Evolutionary conservation across 2,797 vertebrate species (phyloP), one percentile per base, ranked within the genome.

Genomic region (Microchirus variegatus): DNA sequence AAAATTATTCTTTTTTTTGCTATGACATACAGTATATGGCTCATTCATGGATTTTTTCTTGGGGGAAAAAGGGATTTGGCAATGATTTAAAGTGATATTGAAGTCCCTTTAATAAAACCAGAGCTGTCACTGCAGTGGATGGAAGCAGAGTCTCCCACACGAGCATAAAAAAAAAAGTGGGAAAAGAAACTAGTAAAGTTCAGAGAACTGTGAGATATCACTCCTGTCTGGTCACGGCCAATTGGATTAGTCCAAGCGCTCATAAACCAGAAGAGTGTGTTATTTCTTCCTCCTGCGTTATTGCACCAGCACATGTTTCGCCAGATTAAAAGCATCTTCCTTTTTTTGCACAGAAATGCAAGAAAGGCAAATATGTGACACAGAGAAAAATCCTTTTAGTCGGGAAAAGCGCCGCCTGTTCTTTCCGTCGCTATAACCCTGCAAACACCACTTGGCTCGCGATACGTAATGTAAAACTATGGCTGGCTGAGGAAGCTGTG

Each of bases 171-270:
- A 59, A 70, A 56, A 72, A n/a, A n/a, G n/a, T n/a, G 70, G 72
- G 15, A 2, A 7, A 3, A 16, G 15, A 9, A 18, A 9, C 11
- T 18, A 9, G 2, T 16, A 38, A 48, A 72, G 69, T 87, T 81
- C 49, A 81, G 73, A 73, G 70, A 67, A 67, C 50, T 68, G 41
- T 46, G 57, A 82, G 84, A 90, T 89, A 88, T 82, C 46, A 18
- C 77, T 78, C 60, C 80, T 80, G 63, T 86, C 78, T 70, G 46
- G 51, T 83, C 78, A 41, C 81, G 76, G 76, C 74, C 69, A 85
- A 90, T 80, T 73, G 84, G 90, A 92, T 92, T 90, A 92, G 67
- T 53, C 77, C 56, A 92, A 89, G 77, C 70, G 75, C 78, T 70
- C 72, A 80, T 88, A 71, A 80, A 85, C 69, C 59, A 75, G 64